phyloP scores from a whole-genome alignment of 2,113 vertebrate species.

The Anoplopoma fimbria region DNA sequence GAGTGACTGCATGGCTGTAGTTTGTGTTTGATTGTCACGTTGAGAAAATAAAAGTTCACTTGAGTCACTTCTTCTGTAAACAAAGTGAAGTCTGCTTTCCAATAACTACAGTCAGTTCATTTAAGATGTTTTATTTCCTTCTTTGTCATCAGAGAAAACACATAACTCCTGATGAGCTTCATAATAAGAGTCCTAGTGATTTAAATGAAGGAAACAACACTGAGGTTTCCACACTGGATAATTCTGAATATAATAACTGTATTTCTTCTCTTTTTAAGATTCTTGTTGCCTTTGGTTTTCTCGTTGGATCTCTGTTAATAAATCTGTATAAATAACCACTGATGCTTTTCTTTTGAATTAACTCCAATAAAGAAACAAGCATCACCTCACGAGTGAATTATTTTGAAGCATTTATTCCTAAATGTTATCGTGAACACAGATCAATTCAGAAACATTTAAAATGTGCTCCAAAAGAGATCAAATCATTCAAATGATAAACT shows the following conservation, averaged over 20 bases:
- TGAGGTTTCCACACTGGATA: too few species aligned
- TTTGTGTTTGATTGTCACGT: constrained; percentile 39
- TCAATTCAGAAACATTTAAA: too few species aligned
- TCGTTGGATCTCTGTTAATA: neutral
- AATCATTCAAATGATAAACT: too few species aligned
- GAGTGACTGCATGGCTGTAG: constrained; percentile 62
- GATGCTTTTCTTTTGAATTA: neutral
- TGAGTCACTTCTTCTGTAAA: too few species aligned
- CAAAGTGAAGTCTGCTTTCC: neutral
- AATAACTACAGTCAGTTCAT: neutral
- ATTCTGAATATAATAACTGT: neutral
- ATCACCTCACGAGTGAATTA: neutral
- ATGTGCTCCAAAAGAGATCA: too few species aligned
- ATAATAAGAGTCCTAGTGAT: too few species aligned
- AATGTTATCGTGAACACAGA: too few species aligned
- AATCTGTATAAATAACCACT: neutral
- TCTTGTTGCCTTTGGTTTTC: neutral
- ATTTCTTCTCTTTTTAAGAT: neutral
- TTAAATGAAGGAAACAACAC: too few species aligned
- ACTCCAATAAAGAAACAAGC: neutral
- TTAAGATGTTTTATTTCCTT: neutral
- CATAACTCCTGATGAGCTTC: too few species aligned
- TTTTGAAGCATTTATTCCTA: too few species aligned
- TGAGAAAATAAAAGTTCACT: constrained; percentile 52
- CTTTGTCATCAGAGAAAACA: neutral